Evolutionary conservation across 1,140 invertebrate genomes (phyloP), one percentile per base, ranked within the genome.

Genomic region (Heterodera carotae): DNA sequence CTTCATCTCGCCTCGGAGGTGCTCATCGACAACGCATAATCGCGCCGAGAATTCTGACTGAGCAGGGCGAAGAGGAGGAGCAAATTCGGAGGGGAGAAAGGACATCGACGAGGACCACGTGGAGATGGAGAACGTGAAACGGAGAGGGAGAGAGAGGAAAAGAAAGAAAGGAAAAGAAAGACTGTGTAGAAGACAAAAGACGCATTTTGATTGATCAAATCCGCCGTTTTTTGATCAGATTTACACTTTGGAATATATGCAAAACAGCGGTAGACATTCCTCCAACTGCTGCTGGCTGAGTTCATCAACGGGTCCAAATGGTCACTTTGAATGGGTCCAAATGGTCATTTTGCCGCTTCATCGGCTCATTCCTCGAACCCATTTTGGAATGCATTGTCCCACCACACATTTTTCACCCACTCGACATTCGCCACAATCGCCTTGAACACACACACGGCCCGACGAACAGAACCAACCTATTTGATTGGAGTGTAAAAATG

Each of bases 361-460:
- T 53, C 48, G 48, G 4, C 22, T 53, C 48, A 53, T 53, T 22
- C 48, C 48, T 53, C 39, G 43, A 36, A 66, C 7, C 62, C 62
- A 66, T 27, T n/a, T 34, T 10, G 62, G 62, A 34, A 66, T 31
- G 62, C 62, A 66, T 34, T 66, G 8, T 27, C 62, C 62, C 27
- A 27, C 62, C 62, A 66, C 62, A 25, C 62, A 66, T 22, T 66
- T 66, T 66, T 66, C 62, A 7, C 62, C 62, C 27, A n/a, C 22
- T 34, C 62, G 27, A n/a, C 62, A 66, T 18, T 66, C 25, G 62
- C 62, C 62, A 66, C 62, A 66, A 34, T 66, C 62, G 62, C 62
- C 62, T n/a, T 66, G 62, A 6, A 29, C 62, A 34, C 62, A 66
- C 27, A 66, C 25, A 29, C 27, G n/a, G 4, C 27, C 8, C 25